A percentile compares a stretch with the other conserved stretches of the same genome.
Conservation (phyloP, 2,797 vertebrate genomes). For the Sebastes iracundus region DNA sequence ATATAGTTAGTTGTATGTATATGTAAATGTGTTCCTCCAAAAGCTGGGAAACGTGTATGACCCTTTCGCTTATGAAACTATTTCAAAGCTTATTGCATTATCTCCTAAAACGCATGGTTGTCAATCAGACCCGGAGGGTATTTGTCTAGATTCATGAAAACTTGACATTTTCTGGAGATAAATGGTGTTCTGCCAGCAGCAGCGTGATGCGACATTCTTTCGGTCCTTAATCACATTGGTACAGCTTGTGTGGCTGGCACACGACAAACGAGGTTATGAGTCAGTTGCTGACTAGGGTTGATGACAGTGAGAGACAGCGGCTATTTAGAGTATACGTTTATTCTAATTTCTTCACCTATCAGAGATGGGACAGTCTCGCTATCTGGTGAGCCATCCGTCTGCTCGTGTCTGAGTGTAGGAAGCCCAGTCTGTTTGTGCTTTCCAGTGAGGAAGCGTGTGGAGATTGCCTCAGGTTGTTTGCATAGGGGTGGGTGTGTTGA, state of each 20-base stretch:
- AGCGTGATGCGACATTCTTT: slow-evolving; percentile 20
- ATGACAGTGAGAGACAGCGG: slow-evolving; percentile 38
- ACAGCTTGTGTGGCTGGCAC: slow-evolving; percentile 53
- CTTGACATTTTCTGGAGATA: slow-evolving; percentile 43
- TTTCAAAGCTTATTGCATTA: slow-evolving; percentile 29
- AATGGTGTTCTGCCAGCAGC: slow-evolving; percentile 42
- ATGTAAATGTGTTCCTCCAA: not conserved
- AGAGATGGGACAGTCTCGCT: slow-evolving; percentile 33
- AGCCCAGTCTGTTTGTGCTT: slow-evolving; percentile 55
- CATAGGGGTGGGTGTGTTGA: slow-evolving; percentile 49
- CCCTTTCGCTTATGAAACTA: slow-evolving; percentile 32
- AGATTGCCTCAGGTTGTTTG: slow-evolving; percentile 69
- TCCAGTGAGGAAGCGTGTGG: slow-evolving; percentile 45
- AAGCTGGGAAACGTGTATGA: not conserved
- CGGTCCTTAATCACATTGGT: slow-evolving; percentile 60
- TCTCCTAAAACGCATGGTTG: slow-evolving; percentile 29
- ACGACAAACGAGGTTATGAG: slow-evolving; percentile 47
- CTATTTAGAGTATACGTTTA: slow-evolving; percentile 52
- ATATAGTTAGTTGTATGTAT: not conserved
- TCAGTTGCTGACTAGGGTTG: slow-evolving; percentile 52
- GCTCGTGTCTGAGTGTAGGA: slow-evolving; percentile 40
- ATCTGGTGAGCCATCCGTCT: slow-evolving; percentile 31
- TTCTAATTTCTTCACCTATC: slow-evolving; percentile 37
- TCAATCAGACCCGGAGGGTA: slow-evolving; percentile 8
- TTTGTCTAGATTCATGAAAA: slow-evolving; percentile 39